These are phyloP conservation scores for Gambelia wislizenii DNA, from an alignment of 2,797 vertebrate genomes.

Conservation along the genomic window DNA sequence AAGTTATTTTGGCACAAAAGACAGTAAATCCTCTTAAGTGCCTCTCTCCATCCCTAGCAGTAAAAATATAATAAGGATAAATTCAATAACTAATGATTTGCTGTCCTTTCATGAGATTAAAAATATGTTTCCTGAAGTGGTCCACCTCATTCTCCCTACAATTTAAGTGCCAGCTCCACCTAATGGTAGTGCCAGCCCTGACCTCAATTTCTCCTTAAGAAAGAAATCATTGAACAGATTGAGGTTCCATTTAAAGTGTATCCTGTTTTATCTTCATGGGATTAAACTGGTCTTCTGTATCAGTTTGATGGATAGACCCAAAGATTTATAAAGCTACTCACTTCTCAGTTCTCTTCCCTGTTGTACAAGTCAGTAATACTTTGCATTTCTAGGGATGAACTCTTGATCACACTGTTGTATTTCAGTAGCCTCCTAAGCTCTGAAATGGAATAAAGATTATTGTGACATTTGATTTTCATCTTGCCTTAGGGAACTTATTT, in stretches of 20 bases:
- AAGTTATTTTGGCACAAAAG: too few relatives aligned
- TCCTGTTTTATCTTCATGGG: slow-evolving; percentile 49
- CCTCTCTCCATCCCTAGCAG: too few relatives aligned
- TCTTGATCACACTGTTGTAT: slow-evolving; percentile 36
- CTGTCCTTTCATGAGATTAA: too few relatives aligned
- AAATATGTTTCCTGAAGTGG: too few relatives aligned
- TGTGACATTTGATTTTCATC: slow-evolving; percentile 70
- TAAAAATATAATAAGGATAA: too few relatives aligned
- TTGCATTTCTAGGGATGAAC: slow-evolving; percentile 50
- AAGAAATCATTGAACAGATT: slow-evolving; percentile 39
- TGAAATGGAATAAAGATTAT: slow-evolving; percentile 72
- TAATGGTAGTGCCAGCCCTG: slow-evolving; percentile 4
- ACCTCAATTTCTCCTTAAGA: slow-evolving; percentile 4
- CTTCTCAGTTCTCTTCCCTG: slow-evolving; percentile 30
- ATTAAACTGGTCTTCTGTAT: slow-evolving; percentile 43
- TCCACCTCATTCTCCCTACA: too few relatives aligned
- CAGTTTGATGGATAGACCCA: slow-evolving; percentile 37
- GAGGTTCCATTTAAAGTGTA: slow-evolving; percentile 22
- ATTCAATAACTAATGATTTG: too few relatives aligned
- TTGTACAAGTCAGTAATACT: neutral
- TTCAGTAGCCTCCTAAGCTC: slow-evolving; percentile 63
- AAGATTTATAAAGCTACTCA: slow-evolving; percentile 19
- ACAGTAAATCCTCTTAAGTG: too few relatives aligned
- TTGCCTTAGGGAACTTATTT: slow-evolving; percentile 69
- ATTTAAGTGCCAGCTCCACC: too few relatives aligned